phyloP scores from a whole-genome alignment of 2,797 vertebrate genomes.

The Ceryle rudis region DNA sequence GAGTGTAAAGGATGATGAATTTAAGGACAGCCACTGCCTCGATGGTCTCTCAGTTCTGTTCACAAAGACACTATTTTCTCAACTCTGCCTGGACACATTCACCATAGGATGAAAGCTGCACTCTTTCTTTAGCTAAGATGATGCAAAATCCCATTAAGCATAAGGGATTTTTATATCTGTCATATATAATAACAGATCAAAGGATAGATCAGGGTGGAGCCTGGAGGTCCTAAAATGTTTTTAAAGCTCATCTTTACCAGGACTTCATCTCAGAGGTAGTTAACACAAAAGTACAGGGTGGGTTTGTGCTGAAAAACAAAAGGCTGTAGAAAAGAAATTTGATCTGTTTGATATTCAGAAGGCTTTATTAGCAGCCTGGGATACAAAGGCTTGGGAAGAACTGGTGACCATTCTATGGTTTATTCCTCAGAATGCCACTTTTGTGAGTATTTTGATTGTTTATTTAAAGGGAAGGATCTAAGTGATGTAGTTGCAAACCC shows the following conservation, averaged over 20 bases:
- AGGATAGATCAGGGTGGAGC: neutral
- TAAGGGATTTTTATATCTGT: neutral
- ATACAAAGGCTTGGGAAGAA: neutral
- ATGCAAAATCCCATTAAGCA: neutral
- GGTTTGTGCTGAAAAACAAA: neutral
- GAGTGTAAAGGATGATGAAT: neutral
- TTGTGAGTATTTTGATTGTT: neutral
- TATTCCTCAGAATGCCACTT: neutral
- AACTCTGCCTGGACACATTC: neutral
- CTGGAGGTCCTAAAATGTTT: neutral
- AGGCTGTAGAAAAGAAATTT: neutral
- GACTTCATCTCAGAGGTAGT: neutral
- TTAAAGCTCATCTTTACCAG: neutral
- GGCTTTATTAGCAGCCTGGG: neutral
- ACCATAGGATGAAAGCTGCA: neutral
- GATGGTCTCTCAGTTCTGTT: neutral
- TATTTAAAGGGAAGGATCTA: neutral
- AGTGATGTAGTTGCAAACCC: neutral
- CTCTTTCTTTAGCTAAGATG: neutral
- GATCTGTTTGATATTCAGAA: neutral
- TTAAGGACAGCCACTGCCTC: neutral
- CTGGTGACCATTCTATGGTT: neutral
- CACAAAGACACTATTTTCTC: neutral
- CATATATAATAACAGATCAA: neutral
- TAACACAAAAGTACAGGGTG: neutral